Base-by-base conservation (phyloP, 1,140 invertebrate genomes). In the Plodia interpunctella region DNA sequence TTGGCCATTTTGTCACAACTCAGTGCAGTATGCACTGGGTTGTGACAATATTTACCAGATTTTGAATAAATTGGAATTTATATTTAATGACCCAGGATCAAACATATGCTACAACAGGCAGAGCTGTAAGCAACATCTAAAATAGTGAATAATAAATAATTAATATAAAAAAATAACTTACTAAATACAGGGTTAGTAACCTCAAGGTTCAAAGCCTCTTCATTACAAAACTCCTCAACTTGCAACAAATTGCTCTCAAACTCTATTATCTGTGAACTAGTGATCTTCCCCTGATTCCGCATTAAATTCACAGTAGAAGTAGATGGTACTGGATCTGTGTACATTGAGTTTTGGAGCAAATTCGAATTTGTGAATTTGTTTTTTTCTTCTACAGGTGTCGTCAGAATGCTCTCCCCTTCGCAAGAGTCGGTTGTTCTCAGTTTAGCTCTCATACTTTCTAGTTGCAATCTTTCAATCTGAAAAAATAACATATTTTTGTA, bases 391-490 rank as follows among this genome's bases (percentile, higher is more conserved):
- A 38, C 11, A 11, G 35, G 13, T 2, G 35, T 38, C 2, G 35
- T 5, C 11, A 38, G 18, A 18, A 20, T 35, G 53, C n/a, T 35
- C 15, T 32, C 28, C 25, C 18, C 17, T 49, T n/a, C 19, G 18
- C 38, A 21, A 25, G 49, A 28, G 21, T 32, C 57, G 15, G 49
- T 55, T 30, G 59, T 68, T n/a, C n/a, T n/a, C 6, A 77, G 13
- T 30, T 70, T 59, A 6, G 63, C 57, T 53, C 74, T 78, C 28
- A 82, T 63, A 61, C 76, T 81, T 55, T 87, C 83, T 17, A 87
- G 63, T 28, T 83, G 75, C 1, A 87, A 58, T 57, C 78, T 68
- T 65, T 87, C 83, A 44, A 87, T 84, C 83, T 87, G 58, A 59
- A 78, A 60, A 38, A 11, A 8, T 38, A 49, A 49, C n/a, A 11